Evolutionary conservation across 2,888 invertebrate species (phyloP).

Genomic region (Eupithecia dodoneata): DNA sequence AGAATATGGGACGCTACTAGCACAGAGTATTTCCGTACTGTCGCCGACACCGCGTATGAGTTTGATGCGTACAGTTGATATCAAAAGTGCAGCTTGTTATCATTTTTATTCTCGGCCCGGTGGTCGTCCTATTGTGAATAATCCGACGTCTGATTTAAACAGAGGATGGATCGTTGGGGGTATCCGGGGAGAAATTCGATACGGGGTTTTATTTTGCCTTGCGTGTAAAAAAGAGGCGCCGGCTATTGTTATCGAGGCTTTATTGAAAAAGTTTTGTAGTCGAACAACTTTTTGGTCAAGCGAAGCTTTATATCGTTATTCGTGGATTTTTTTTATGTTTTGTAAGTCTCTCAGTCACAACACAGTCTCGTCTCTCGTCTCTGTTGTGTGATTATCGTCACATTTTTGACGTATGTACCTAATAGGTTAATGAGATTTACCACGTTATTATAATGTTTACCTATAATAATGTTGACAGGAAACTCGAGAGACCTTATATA

Average conservation of each 20-base stretch:
- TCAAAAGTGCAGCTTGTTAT: slow-evolving; percentile 72
- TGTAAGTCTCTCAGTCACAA: background rate
- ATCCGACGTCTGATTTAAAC: slow-evolving; percentile 51
- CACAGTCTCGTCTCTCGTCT: no score
- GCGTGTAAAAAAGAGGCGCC: slow-evolving; percentile 58
- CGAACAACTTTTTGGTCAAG: slow-evolving; percentile 59
- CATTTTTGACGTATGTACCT: background rate
- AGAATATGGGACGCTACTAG: slow-evolving; percentile 76
- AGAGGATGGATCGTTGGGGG: slow-evolving; percentile 58
- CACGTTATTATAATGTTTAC: background rate
- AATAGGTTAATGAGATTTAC: background rate
- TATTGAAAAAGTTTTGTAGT: slow-evolving; percentile 76
- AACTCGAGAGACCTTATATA: background rate
- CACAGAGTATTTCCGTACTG: slow-evolving; percentile 79
- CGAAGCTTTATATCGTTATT: background rate
- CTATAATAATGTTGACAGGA: background rate
- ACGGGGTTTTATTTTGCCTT: slow-evolving; percentile 61
- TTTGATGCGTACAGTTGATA: slow-evolving; percentile 66
- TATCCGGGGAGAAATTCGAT: slow-evolving; percentile 65
- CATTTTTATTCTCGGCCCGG: slow-evolving; percentile 47
- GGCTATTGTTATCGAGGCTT: slow-evolving; percentile 69
- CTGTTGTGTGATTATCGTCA: background rate
- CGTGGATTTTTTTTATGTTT: background rate
- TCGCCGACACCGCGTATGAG: slow-evolving; percentile 53
- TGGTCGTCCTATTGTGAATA: slow-evolving; percentile 52